Evolutionary conservation across 2,888 invertebrate genomes (phyloP).

Genomic region (Nudaria mundana): DNA sequence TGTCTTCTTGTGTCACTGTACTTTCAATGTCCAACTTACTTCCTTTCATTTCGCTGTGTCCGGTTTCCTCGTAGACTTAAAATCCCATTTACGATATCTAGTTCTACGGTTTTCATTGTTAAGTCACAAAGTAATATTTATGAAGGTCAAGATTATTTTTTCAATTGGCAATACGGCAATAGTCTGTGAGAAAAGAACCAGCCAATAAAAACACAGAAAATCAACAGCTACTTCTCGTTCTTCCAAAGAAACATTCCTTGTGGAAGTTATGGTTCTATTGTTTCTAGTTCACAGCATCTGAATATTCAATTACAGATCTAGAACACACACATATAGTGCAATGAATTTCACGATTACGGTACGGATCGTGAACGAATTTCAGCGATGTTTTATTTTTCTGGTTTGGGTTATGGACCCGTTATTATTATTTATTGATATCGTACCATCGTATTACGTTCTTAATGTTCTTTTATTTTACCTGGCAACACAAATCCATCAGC

Average conservation of each 20-base stretch:
- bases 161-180: too few species aligned
- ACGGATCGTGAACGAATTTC: not conserved
- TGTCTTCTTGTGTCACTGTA: constrained; percentile 55
- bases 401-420: not conserved
- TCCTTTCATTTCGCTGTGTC: constrained; percentile 48
- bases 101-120: too few species aligned
- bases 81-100: too few species aligned
- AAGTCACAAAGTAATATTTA: too few species aligned
- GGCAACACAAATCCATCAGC: constrained; percentile 19
- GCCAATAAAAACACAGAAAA: too few species aligned
- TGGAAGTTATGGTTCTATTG: not conserved
- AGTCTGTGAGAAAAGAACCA: too few species aligned
- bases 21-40: constrained; percentile 59
- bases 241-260: not conserved
- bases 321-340: constrained; percentile 22
- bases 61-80: constrained; percentile 42
- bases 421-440: not conserved
- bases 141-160: too few species aligned
- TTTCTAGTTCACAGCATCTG: not conserved
- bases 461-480: constrained; percentile 4
- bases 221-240: too few species aligned
- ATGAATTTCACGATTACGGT: constrained; percentile 19
- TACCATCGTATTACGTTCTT: too few species aligned
- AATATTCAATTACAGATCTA: not conserved
- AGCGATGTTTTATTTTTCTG: constrained; percentile 1